Evolutionary conservation across 2,797 vertebrate species (phyloP), one percentile per base, ranked within the genome.

Genomic region (Aselliscus stoliczkanus): DNA sequence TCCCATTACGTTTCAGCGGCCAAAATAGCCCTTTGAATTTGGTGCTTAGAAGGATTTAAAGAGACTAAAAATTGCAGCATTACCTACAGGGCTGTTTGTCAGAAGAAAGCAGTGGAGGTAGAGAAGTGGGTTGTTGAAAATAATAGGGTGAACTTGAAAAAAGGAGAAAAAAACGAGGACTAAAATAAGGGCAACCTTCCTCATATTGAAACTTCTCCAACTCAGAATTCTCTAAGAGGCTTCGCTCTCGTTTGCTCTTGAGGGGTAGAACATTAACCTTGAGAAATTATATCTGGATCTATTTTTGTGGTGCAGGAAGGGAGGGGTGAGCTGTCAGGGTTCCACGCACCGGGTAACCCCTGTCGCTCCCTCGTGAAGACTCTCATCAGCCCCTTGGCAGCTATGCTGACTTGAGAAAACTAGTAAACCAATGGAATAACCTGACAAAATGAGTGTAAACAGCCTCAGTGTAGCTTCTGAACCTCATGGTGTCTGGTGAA

Each of bases 31-130:
- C 97, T 97, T 97, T 97, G 96, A 97, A 83, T 94, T 79, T 15
- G 84, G 96, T 94, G 90, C 96, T 96, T 79, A 96, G 92, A 96
- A 94, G 92, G 97, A 92, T 93, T 96, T 96, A 90, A 95, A 93
- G 93, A 83, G 75, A 85, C 97, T 97, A 96, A 97, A 97, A 97
- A 98, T 96, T 82, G 96, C 97, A 96, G 76, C 94, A 39, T 94
- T 96, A 90, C 93, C 97, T 84, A 82, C 95, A 76, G 97, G 80
- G 97, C 96, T 94, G 62, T 97, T 97, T 97, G 97, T 90, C 50
- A 94, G 93, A 91, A 86, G 93, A 84, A 81, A 96, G 93, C 90
- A 8, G 82, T 34, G 47, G 87, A 94, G 87, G 84, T 39, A 94
- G 60, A 82, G 87, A 97, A 95, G 95, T 89, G 95, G 93, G 93